Evolutionary conservation across 1,140 invertebrate genomes (phyloP).

Genomic region (Pogonomyrmex barbatus): DNA sequence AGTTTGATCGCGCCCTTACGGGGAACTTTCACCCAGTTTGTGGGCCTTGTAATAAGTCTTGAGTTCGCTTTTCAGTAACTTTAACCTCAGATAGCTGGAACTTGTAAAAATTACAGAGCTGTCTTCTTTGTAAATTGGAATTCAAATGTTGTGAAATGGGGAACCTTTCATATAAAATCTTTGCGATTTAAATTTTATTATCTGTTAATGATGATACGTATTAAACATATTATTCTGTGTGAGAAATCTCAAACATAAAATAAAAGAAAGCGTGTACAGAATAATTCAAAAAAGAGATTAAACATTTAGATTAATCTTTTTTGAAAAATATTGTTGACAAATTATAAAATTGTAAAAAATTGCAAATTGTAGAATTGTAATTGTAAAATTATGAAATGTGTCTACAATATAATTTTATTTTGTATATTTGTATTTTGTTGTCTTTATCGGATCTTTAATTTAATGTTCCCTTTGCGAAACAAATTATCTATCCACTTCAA

Average conservation of each 20-base stretch:
- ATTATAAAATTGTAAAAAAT: neutral
- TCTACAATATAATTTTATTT: neutral
- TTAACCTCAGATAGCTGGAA: conserved; percentile 35
- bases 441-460: neutral
- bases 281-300: neutral
- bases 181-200: neutral
- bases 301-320: neutral
- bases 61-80: conserved; percentile 30
- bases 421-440: neutral
- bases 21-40: conserved; percentile 69
- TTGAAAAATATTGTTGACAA: neutral
- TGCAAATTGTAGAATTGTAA: neutral
- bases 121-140: conserved; percentile 25
- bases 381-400: neutral
- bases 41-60: conserved; percentile 54
- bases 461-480: neutral
- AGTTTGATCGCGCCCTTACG: conserved; percentile 66
- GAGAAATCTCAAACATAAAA: neutral
- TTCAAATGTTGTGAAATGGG: neutral
- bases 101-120: conserved; percentile 46
- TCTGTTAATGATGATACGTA: neutral
- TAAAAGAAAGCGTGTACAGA: neutral
- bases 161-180: neutral
- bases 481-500: neutral
- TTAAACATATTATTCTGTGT: neutral